These are phyloP conservation scores for Bombus haemorrhoidalis DNA, from an alignment of 1,140 invertebrate species.

Conservation along the genomic window DNA sequence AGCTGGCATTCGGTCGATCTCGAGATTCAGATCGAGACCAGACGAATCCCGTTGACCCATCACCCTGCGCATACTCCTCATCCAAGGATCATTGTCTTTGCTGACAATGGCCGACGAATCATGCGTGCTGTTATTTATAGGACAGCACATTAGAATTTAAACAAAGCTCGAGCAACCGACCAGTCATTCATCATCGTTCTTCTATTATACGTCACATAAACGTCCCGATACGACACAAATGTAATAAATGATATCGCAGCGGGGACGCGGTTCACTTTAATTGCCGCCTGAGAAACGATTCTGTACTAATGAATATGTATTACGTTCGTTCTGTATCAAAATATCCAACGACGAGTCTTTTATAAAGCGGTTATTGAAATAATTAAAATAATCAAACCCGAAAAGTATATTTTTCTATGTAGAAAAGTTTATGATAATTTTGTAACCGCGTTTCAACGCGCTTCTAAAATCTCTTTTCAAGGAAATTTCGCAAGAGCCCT, in stretches of 20 bases:
- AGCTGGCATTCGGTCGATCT: slow-evolving; percentile 49
- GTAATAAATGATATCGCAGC: slow-evolving; percentile 36
- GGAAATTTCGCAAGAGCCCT: background rate
- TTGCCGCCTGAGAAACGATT: slow-evolving; percentile 3
- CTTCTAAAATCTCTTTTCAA: background rate
- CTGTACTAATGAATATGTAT: no score
- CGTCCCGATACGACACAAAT: slow-evolving; percentile 22
- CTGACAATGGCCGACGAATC: slow-evolving; percentile 54
- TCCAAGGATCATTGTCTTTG: slow-evolving; percentile 50
- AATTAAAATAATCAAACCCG: background rate
- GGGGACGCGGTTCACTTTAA: slow-evolving; percentile 36
- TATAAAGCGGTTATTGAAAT: background rate
- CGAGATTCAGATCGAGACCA: slow-evolving; percentile 51
- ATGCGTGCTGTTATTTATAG: slow-evolving; percentile 66
- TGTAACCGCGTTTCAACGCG: no score
- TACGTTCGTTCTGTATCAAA: background rate
- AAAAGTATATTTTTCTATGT: no score
- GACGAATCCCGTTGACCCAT: slow-evolving; percentile 62
- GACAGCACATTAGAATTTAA: slow-evolving; percentile 65
- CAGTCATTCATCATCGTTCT: slow-evolving; percentile 51
- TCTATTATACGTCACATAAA: slow-evolving; percentile 44
- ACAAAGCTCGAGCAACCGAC: slow-evolving; percentile 52
- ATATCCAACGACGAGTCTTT: background rate
- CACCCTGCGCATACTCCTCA: slow-evolving; percentile 7
- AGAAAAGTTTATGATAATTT: no score